phyloP scores from a whole-genome alignment of 2,797 vertebrate species.

The Threskiornis aethiopicus region DNA sequence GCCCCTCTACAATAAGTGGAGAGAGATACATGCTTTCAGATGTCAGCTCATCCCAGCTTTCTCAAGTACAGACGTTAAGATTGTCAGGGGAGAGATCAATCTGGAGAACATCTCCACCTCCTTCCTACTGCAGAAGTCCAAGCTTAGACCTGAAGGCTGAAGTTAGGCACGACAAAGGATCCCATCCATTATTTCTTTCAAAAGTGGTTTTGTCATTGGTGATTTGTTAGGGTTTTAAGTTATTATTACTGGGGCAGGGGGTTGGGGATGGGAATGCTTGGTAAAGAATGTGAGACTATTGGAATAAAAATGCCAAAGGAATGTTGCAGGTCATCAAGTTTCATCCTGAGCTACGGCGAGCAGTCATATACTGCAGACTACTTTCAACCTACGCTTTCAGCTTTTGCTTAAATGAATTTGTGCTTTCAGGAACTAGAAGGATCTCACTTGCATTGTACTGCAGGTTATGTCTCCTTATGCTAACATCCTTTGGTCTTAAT shows the following conservation, averaged over 20 bases:
- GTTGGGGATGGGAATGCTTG: not conserved
- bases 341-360: not conserved
- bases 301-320: conserved; percentile 16
- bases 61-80: not conserved
- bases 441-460: not conserved
- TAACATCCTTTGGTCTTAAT: not conserved
- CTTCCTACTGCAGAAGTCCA: not conserved
- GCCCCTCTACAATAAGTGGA: not conserved
- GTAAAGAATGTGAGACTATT: not conserved
- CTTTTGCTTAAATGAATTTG: not conserved
- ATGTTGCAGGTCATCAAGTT: not conserved
- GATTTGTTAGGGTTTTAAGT: not conserved
- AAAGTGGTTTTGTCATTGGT: not conserved
- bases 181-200: not conserved
- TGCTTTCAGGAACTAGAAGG: not conserved
- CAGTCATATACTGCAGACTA: not conserved
- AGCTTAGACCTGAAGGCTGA: not conserved
- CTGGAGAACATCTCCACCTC: not conserved
- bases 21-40: not conserved
- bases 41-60: not conserved
- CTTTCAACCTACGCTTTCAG: not conserved
- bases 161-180: not conserved
- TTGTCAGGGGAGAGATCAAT: not conserved
- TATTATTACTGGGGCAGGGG: not conserved
- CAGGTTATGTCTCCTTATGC: not conserved